Percentiles rank a stretch among this genome's conserved stretches.
Conservation (phyloP, 2,113 vertebrate genomes). For the Phalacrocorax aristotelis region DNA sequence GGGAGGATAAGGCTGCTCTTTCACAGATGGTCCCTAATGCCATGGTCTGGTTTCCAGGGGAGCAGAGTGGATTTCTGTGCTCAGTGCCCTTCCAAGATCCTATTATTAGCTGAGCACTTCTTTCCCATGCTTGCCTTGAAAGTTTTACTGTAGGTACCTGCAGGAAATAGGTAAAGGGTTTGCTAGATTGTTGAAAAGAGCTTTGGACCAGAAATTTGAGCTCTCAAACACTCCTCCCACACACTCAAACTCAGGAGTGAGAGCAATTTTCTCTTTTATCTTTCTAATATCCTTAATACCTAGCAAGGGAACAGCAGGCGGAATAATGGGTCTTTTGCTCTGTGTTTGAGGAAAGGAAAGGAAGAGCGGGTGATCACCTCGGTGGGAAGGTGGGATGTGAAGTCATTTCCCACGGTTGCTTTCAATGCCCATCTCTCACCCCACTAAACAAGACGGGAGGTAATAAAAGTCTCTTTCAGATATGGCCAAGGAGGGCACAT, state of each 20-base stretch:
- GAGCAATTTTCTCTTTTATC: neutral
- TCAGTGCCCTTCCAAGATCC: neutral
- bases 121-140: neutral
- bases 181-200: neutral
- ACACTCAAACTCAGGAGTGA: neutral
- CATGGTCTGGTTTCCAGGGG: neutral
- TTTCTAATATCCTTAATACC: neutral
- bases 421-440: neutral
- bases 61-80: neutral
- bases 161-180: neutral
- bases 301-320: neutral
- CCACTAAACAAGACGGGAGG: accelerated
- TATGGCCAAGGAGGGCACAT: neutral
- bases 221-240: neutral
- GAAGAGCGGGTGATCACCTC: neutral
- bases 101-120: neutral
- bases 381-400: neutral
- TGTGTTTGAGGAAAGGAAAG: neutral
- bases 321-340: neutral
- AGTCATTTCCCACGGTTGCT: neutral
- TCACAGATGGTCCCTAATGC: neutral
- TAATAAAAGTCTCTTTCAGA: neutral
- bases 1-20: neutral
- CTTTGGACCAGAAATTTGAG: neutral
- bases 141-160: neutral